Evolutionary conservation across 2,888 invertebrate genomes (phyloP).

Genomic region (Drosophila phalerata): DNA sequence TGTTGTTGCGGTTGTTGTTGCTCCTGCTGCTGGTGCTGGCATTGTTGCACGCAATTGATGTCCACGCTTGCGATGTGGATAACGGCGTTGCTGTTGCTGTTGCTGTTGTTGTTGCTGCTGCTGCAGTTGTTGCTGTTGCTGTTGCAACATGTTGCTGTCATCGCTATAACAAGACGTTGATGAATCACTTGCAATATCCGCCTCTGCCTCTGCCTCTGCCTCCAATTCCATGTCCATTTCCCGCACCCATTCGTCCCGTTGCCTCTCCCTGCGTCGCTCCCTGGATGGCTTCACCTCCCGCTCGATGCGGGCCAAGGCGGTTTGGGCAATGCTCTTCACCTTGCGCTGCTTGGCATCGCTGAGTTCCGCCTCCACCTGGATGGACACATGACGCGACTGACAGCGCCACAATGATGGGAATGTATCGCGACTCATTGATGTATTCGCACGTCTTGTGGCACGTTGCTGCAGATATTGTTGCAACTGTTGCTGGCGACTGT

Average conservation of each 20-base stretch:
- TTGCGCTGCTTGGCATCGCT: conserved; percentile 46
- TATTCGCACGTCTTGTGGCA: conserved; percentile 29
- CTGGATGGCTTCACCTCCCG: conserved; percentile 44
- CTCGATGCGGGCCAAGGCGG: conserved; percentile 55
- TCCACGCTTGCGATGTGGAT: conserved; percentile 45
- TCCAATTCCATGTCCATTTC: too few relatives aligned
- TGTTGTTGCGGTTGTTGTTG: neutral
- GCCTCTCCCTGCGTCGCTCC: neutral
- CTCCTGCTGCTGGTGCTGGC: conserved; percentile 41
- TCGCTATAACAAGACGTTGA: neutral
- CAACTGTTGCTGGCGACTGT: conserved; percentile 6
- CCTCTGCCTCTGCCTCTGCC: too few relatives aligned
- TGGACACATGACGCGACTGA: conserved; percentile 62
- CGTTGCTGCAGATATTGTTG: conserved; percentile 11
- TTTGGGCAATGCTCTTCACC: conserved; percentile 50
- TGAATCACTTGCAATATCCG: neutral
- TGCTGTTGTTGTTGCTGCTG: neutral
- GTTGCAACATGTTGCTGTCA: neutral
- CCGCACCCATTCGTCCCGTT: too few relatives aligned
- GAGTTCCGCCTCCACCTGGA: conserved; percentile 57
- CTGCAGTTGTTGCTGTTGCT: neutral
- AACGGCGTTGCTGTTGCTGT: conserved; percentile 11
- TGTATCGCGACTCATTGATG: conserved; percentile 8
- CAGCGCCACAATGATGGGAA: conserved; percentile 50
- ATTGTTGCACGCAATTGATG: conserved; percentile 58